These are phyloP conservation scores for Mizuhopecten yessoensis DNA, from an alignment of 1,140 invertebrate species.

Conservation along the genomic window DNA sequence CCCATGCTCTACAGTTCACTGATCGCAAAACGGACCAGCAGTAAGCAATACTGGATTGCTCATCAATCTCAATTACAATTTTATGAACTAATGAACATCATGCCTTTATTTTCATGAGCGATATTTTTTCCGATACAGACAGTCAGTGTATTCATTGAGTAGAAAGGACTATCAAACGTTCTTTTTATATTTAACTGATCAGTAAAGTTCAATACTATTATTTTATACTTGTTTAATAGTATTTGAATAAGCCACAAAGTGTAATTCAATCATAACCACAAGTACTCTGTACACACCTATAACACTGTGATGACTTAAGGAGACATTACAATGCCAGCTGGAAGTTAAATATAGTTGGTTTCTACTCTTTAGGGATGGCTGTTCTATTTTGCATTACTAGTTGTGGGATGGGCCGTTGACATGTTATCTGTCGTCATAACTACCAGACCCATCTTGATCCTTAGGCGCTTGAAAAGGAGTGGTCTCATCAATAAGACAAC, in stretches of 20 bases:
- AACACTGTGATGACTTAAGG: not conserved
- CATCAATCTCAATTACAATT: not conserved
- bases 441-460: conserved; percentile 28
- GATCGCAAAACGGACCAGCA: not conserved
- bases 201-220: not conserved
- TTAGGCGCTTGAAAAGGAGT: conserved; percentile 37
- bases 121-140: not conserved
- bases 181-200: not conserved
- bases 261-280: not conserved
- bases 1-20: not conserved
- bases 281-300: not conserved
- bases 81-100: not conserved
- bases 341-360: conserved; percentile 7
- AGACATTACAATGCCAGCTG: not conserved
- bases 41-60: not conserved
- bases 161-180: not conserved
- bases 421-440: conserved; percentile 33
- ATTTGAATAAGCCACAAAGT: not conserved
- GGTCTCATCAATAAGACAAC: conserved; percentile 15
- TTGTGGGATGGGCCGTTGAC: conserved; percentile 20
- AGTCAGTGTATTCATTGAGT: not conserved
- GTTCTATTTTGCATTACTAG: conserved; percentile 1
- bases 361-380: not conserved
- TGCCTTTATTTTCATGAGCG: not conserved
- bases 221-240: too few species aligned